These are phyloP conservation scores for Pantala flavescens DNA, from an alignment of 1,140 invertebrate genomes.

Conservation along the genomic window DNA sequence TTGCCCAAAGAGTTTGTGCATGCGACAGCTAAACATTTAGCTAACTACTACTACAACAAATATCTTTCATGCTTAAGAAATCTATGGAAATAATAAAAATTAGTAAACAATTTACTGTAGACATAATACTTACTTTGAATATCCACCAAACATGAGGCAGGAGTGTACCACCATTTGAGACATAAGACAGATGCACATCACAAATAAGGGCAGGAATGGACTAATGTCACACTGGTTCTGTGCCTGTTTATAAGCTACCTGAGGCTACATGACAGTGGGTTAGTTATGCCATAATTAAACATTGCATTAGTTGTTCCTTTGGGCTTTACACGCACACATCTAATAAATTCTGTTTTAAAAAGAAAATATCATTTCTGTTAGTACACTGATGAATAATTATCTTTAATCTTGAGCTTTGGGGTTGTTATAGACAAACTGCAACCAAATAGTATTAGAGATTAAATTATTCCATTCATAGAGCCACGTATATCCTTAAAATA, in stretches of 20 bases:
- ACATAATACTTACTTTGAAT: not conserved
- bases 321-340: not conserved
- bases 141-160: not conserved
- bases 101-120: not conserved
- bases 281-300: slow-evolving; percentile 14
- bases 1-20: not conserved
- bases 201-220: slow-evolving; percentile 17
- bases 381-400: not conserved
- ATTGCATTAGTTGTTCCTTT: slow-evolving; percentile 9
- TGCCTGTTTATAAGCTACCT: slow-evolving; percentile 3
- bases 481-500: not conserved
- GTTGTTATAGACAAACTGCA: not conserved
- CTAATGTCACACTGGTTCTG: slow-evolving; percentile 3
- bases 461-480: not conserved
- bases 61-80: not conserved
- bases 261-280: slow-evolving; percentile 14
- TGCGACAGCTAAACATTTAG: not conserved
- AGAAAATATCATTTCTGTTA: slow-evolving; percentile 1
- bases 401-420: not conserved
- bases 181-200: slow-evolving; percentile 18
- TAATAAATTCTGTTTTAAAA: slow-evolving; percentile 5
- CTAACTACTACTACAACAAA: not conserved
- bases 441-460: not conserved
- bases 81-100: not conserved
- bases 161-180: slow-evolving; percentile 3